These are phyloP conservation scores for Cotesia glomerata DNA, from an alignment of 1,140 invertebrate genomes.

Conservation along the genomic window DNA sequence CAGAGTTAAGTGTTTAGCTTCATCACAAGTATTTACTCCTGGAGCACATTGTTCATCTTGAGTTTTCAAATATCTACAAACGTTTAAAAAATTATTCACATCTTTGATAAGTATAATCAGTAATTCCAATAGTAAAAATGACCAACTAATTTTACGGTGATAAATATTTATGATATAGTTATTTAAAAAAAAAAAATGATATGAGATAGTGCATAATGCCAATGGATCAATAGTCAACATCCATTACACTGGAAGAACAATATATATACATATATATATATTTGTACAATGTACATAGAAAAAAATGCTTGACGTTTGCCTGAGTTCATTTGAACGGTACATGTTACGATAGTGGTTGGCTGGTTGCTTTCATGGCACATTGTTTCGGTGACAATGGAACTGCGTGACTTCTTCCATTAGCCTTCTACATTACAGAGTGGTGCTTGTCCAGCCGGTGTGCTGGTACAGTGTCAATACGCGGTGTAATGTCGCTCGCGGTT, in stretches of 20 bases:
- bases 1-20: not conserved
- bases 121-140: no score
- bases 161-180: no score
- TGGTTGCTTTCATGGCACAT: constrained; percentile 27
- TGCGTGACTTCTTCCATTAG: constrained; percentile 59
- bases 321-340: not conserved
- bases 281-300: no score
- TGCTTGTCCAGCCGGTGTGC: constrained; percentile 38
- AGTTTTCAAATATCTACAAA: no score
- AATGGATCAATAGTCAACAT: not conserved
- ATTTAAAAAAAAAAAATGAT: no score
- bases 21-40: not conserved
- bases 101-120: no score
- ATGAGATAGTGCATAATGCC: no score
- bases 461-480: constrained; percentile 41
- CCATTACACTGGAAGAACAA: not conserved
- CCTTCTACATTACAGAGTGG: constrained; percentile 41
- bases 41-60: no score
- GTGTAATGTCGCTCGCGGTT: constrained; percentile 2
- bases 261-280: not conserved
- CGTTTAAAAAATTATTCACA: no score
- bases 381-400: constrained; percentile 53
- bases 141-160: no score
- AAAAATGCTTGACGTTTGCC: not conserved
- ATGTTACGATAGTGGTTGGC: not conserved